Conservation (phyloP, 2,888 invertebrate genomes). For the Miltochrista miniata region DNA sequence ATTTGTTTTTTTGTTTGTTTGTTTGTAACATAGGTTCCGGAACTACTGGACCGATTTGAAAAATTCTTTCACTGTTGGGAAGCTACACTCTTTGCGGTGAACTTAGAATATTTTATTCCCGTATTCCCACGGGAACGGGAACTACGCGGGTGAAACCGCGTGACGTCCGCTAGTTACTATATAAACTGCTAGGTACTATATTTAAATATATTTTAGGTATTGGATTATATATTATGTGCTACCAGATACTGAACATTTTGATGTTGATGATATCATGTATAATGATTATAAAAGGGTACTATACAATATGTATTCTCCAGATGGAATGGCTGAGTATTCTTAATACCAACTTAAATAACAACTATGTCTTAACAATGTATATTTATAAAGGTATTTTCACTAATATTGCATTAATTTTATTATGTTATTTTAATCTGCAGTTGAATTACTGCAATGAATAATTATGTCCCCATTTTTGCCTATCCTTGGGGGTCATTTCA, state of each 20-base stretch:
- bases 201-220: neutral
- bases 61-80: too few relatives aligned
- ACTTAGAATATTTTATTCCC: too few relatives aligned
- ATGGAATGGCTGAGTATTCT: constrained; percentile 49
- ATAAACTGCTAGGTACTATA: too few relatives aligned
- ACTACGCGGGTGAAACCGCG: too few relatives aligned
- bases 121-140: too few relatives aligned
- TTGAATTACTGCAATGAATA: neutral
- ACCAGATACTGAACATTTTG: neutral
- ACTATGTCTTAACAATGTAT: constrained; percentile 19
- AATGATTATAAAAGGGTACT: neutral
- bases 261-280: neutral
- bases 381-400: constrained; percentile 12
- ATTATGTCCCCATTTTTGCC: too few relatives aligned
- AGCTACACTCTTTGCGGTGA: too few relatives aligned
- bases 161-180: too few relatives aligned
- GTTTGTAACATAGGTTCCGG: too few relatives aligned
- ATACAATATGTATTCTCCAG: constrained; percentile 3
- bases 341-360: constrained; percentile 33
- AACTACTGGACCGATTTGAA: too few relatives aligned
- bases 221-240: neutral
- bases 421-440: neutral
- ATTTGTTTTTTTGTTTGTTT: too few relatives aligned
- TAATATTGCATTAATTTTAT: constrained; percentile 12
- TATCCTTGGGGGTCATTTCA: too few relatives aligned